Evolutionary conservation across 2,888 invertebrate species (phyloP).

Genomic region (Caprella mutica): DNA sequence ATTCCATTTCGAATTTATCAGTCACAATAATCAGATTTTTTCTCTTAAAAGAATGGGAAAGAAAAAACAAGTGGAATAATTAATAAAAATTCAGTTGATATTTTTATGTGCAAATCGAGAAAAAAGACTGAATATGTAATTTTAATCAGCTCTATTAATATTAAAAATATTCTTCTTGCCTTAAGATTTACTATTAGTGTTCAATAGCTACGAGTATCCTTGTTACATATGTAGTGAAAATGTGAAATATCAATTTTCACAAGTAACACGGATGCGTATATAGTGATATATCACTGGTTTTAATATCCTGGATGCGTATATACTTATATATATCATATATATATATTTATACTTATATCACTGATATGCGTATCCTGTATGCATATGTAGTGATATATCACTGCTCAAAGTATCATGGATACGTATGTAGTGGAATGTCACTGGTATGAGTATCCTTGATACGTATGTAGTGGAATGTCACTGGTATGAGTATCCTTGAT

Average conservation of each 20-base stretch:
- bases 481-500: too few relatives aligned
- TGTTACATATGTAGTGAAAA: neutral
- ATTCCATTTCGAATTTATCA: too few relatives aligned
- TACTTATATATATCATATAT: constrained; percentile 11
- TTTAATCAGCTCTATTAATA: neutral
- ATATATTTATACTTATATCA: constrained; percentile 2
- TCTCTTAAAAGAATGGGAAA: too few relatives aligned
- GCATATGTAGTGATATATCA: neutral
- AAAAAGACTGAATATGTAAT: neutral
- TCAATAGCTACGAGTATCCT: neutral
- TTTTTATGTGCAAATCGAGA: neutral
- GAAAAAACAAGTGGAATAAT: too few relatives aligned
- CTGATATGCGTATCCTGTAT: neutral
- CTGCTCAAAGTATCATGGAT: too few relatives aligned
- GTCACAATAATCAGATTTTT: too few relatives aligned
- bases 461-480: too few relatives aligned
- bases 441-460: too few relatives aligned
- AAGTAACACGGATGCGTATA: neutral
- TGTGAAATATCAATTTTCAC: neutral
- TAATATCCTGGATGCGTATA: neutral
- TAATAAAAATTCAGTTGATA: too few relatives aligned
- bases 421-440: too few relatives aligned
- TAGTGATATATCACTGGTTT: neutral
- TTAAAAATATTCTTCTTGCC: neutral
- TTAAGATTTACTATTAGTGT: too few relatives aligned